Conservation (phyloP, 2,113 vertebrate genomes). For the Rhadina sibilatrix region DNA sequence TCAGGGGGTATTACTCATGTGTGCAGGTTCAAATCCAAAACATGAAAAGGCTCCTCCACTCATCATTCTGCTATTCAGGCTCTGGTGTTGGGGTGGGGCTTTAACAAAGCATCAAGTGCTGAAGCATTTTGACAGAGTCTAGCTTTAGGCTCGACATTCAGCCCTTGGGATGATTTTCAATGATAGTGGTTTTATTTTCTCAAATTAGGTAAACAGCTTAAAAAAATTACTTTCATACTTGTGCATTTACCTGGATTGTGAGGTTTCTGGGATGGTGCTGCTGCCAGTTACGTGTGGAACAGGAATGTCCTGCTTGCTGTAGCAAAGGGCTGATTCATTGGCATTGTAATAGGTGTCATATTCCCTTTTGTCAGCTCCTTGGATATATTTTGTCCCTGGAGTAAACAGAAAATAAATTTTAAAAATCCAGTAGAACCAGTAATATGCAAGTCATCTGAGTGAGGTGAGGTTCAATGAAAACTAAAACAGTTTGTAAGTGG, state of each 20-base stretch:
- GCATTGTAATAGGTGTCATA: constrained; percentile 20
- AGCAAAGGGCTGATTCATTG: constrained; percentile 42
- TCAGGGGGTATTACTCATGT: background rate
- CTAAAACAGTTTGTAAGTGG: background rate
- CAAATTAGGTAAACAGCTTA: background rate
- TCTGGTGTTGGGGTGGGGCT: background rate
- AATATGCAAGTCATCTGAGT: background rate
- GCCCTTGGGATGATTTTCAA: background rate
- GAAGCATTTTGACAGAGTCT: background rate
- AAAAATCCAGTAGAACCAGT: constrained; percentile 56
- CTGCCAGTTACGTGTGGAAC: background rate
- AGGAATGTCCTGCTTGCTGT: constrained; percentile 45
- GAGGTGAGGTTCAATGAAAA: background rate
- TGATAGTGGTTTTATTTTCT: background rate
- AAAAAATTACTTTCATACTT: background rate
- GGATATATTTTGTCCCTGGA: constrained; percentile 23
- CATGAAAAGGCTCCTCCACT: constrained; percentile 1
- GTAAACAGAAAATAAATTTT: constrained; percentile 30
- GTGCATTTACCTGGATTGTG: background rate
- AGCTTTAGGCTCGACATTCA: background rate
- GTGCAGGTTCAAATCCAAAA: background rate
- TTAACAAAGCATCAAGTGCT: background rate
- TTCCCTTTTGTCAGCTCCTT: constrained; percentile 39
- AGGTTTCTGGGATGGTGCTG: constrained; percentile 14
- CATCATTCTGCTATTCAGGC: background rate